Evolutionary conservation across 2,113 vertebrate species (phyloP), one percentile per base, ranked within the genome.

Genomic region (Callospermophilus lateralis): DNA sequence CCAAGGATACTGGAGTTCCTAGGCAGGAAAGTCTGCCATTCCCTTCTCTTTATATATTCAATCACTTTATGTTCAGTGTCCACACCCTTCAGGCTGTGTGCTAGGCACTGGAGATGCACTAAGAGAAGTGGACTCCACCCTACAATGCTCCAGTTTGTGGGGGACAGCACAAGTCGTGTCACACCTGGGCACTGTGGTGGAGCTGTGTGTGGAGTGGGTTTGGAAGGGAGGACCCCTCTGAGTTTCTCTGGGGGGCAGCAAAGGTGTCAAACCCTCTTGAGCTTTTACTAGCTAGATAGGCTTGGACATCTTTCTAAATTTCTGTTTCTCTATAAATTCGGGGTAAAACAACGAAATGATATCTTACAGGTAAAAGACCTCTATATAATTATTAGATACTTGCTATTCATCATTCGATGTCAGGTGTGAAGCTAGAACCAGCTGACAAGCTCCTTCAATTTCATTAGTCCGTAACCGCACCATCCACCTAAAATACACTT

Each of bases 381-480:
- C 19, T 20, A 12, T 13, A 53, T 74, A 51, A 51, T 67, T 79
- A 45, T 68, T 85, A 63, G 30, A 26, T 2, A 39, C 1, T 83
- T 53, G 51, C 22, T 53, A 37, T 37, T 30, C 37, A 51, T 10
- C 22, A 19, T 32, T 51, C 55, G 7, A 53, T 26, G 32, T 61
- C 65, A 17, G 51, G 13, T 86, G 42, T 45, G 8, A 0, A 34
- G 61, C 53, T 26, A 65, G 24, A 61, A 1, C 34, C 53, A 58
- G n/a, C 70, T 24, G 78, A 13, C 85, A 78, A 77, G 26, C 45
- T 85, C 97, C 90, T 65, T 85, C 55, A 97, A 95, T 91, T 95
- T 79, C 39, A 26, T 45, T 17, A 11, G 24, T 63, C 39, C 6
- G 20, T 22, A 63, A 30, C n/a, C 6, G 1, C 2, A 13, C 13